Evolutionary conservation across 2,888 invertebrate genomes (phyloP), one percentile per base, ranked within the genome.

Genomic region (Caenorhabditis angaria): DNA sequence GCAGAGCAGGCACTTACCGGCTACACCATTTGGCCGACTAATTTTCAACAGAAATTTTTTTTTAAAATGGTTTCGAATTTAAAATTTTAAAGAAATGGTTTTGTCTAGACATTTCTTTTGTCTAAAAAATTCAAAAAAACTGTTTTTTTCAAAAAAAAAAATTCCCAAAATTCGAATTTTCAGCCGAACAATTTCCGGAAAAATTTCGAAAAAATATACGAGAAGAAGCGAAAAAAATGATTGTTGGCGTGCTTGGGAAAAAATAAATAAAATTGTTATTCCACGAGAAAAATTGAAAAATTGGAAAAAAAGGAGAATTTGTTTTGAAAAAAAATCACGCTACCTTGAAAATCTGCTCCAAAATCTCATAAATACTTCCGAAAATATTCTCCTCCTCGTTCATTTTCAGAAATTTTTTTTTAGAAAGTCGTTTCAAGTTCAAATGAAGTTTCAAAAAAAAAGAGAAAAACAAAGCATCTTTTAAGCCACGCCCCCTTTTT

Each of bases 101-200:
- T n/a, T n/a, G n/a, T n/a, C n/a, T n/a, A n/a, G n/a, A n/a, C n/a
- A n/a, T n/a, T n/a, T n/a, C n/a, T n/a, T n/a, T n/a, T n/a, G n/a
- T n/a, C n/a, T n/a, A n/a, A n/a, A n/a, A n/a, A n/a, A n/a, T n/a
- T n/a, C n/a, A n/a, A n/a, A n/a, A n/a, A n/a, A n/a, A n/a, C n/a
- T n/a, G n/a, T n/a, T n/a, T n/a, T n/a, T n/a, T n/a, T n/a, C n/a
- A n/a, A n/a, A n/a, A n/a, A n/a, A n/a, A 10, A 10, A 14, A 35
- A 35, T 10, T 35, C 8, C 35, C 8, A 10, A 6, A 35, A 35
- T 18, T 62, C 56, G 59, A 55, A 48, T 24, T 27, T n/a, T 25
- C 20, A 60, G n/a, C 69, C 55, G 61, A 63, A 61, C 69, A 60
- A 64, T 51, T 64, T 29, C 53, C n/a, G 10, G 10, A 8, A 10